Evolutionary conservation across 2,888 invertebrate genomes (phyloP), one percentile per base, ranked within the genome.

Genomic region (Anodontia alba): DNA sequence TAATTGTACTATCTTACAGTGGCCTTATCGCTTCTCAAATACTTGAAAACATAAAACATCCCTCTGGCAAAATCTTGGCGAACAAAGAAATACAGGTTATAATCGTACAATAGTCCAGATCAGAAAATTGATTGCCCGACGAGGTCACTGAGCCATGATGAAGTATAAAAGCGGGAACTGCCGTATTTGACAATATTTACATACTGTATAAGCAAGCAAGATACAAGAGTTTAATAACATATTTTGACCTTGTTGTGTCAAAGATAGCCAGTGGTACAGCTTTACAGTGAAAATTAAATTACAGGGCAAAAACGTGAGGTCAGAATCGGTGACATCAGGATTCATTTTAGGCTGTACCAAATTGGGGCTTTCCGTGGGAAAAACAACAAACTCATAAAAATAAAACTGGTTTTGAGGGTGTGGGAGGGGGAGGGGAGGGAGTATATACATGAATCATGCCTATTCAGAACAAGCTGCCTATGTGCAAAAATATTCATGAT

Each of bases 1-100:
- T 46, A 54, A 54, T 54, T 54, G 54, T 54, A 54, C 54, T 54
- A 54, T 54, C 54, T 26, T 23, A 54, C 54, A 54, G 26, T n/a
- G 26, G 15, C 54, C 54, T 54, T 54, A 54, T 54, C 54, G 26
- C 54, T 54, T 54, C 54, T 7, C 54, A 8, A 26, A 23, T 26
- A 54, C 54, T 54, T 54, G 54, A 54, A 54, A 54, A 54, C 54
- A 54, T 20, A n/a, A 54, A 54, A 54, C 23, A 8, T 23, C 54
- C 54, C 26, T 54, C 20, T 26, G 26, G 26, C 54, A 23, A 54
- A 26, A 26, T 23, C 1, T 26, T 3, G 23, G 54, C 15, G 54
- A 54, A 54, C 54, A 54, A 54, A 54, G 54, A 54, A 54, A 54
- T 23, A 26, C 23, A 26, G 23, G 54, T 54, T 54, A 26, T 54